Evolutionary conservation across 2,888 invertebrate species (phyloP), one percentile per base, ranked within the genome.

Genomic region (Drosophila birchii): DNA sequence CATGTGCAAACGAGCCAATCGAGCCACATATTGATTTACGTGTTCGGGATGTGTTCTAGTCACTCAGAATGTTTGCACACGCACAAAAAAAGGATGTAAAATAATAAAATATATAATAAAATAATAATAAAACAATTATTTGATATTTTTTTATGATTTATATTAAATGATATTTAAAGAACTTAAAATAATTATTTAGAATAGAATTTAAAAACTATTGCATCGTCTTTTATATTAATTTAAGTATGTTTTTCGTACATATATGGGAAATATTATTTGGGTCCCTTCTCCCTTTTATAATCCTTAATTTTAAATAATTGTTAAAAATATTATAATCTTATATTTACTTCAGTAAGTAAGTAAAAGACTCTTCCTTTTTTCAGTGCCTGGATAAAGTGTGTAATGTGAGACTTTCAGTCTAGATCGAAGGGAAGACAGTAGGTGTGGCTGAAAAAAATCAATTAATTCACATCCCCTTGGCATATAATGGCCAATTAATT

Each of bases 21-120:
- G 67, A 67, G 66, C 53, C 61, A 61, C 75, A 79, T 87, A 86
- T 87, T 85, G 85, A 85, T 85, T 87, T 86, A 85, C 83, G 76
- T 63, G 72, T 69, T 69, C 69, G 56, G 68, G 60, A 60, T 47
- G 60, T 60, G 60, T 47, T 47, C 54, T 14, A 32, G 43, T 32
- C 49, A 43, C 57, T 57, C 18, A 43, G 32, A 20, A 32, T 36
- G 18, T 18, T 20, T n/a, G 20, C 47, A 43, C 56, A 20, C 23
- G 2, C 14, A 51, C 29, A 18, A 26, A 29, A 32, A 16, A 1
- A 5, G 1, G 0, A 8, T 20, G 23, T 3, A 2, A 23, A 23
- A 23, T 23, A 23, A n/a, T n/a, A n/a, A n/a, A n/a, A n/a, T n/a
- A n/a, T n/a, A n/a, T n/a, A n/a, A n/a, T n/a, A n/a, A n/a, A n/a